Evolutionary conservation across 2,888 invertebrate genomes (phyloP), one percentile per base, ranked within the genome.

Genomic region (Subacronicta megacephala): DNA sequence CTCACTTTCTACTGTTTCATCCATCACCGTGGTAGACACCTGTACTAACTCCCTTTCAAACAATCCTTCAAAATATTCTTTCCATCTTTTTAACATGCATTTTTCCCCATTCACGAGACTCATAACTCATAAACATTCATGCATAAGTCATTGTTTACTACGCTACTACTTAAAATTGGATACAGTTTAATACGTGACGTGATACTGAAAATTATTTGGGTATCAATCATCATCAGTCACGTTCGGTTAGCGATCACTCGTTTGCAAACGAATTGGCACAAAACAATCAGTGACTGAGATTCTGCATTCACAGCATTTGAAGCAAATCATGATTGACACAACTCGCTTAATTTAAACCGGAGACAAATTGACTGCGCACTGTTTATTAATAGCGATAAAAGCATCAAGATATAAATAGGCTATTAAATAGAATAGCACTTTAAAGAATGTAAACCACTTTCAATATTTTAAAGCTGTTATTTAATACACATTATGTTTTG

Each of bases 151-250:
- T 26, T 26, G 10, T 26, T 10, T 26, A 26, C 26, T 26, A 26
- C 26, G 26, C n/a, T 31, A 31, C 5, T 31, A 31, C 62, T 72
- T 42, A 40, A 77, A 76, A 82, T 81, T 81, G 76, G 54, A 51
- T 40, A 62, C 49, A 26, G 26, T 26, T 26, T 63, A 37, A 62
- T 62, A 57, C 58, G 40, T 60, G 58, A 53, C 53, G 20, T 58
- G 54, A 53, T 65, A 61, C 46, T 15, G 29, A 31, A 51, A 59
- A 60, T 52, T 42, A 38, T 45, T 36, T n/a, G 13, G 45, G 62
- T 46, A 40, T 59, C 33, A 33, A 60, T 59, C n/a, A 49, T 37
- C 50, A 54, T 57, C 50, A 54, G 54, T 63, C 63, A 64, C 66
- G 64, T 69, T 65, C 60, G 31, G 42, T 37, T 38, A 37, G 44